Percentiles rank a stretch among this genome's conserved stretches.
phyloP scores from a whole-genome alignment of 2,113 vertebrate species.

The Ptyas mucosa region DNA sequence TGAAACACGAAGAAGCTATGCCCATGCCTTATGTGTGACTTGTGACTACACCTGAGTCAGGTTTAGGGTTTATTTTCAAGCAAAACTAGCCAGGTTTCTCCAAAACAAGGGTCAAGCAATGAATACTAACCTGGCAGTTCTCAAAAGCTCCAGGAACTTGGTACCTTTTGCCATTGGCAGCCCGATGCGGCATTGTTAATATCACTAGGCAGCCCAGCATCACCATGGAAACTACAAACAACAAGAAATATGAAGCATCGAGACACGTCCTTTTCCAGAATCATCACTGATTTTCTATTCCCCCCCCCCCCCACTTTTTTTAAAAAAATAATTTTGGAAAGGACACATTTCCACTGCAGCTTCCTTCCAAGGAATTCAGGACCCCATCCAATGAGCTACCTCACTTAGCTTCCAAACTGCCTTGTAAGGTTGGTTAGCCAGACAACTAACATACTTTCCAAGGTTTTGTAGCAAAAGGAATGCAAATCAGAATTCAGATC shows the following conservation, averaged over 20 bases:
- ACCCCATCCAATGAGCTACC: no score
- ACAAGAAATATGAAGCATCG: background rate
- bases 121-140: background rate
- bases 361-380: background rate
- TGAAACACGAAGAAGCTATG: background rate
- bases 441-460: background rate
- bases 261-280: background rate
- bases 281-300: background rate
- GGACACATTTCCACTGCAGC: background rate
- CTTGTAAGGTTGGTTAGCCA: background rate
- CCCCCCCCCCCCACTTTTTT: rapidly evolving
- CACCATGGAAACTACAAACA: background rate
- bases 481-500: background rate
- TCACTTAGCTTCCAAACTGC: background rate
- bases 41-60: background rate
- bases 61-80: background rate
- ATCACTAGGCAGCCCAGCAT: background rate
- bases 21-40: background rate
- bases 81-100: background rate
- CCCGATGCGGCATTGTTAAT: background rate
- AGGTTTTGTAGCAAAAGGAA: background rate
- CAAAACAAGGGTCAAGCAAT: background rate
- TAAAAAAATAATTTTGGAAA: background rate
- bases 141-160: background rate
- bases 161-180: background rate